Evolutionary conservation across 2,113 vertebrate species (phyloP).

Genomic region (Macquaria ambigua): DNA sequence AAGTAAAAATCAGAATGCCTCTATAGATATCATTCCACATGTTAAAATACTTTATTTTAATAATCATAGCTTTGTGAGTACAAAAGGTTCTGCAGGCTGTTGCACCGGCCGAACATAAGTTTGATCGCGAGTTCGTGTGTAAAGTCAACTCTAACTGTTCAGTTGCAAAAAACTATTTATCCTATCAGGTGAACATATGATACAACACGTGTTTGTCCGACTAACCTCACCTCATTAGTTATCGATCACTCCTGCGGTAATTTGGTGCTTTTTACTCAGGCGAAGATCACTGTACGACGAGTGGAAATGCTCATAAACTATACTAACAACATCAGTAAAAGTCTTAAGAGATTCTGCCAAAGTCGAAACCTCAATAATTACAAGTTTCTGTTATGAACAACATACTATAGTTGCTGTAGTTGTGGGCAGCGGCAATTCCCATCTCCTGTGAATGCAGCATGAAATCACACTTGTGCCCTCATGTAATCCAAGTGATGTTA

Average conservation of each 20-base stretch:
- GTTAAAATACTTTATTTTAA: background rate
- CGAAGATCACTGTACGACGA: too few relatives aligned
- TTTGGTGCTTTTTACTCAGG: too few relatives aligned
- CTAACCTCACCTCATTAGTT: background rate
- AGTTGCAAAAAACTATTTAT: background rate
- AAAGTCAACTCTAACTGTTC: background rate
- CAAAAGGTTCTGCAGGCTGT: slow-evolving; percentile 34
- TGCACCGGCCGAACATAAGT: slow-evolving; percentile 38
- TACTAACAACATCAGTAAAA: too few relatives aligned
- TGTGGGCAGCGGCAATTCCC: too few relatives aligned
- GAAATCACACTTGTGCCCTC: background rate
- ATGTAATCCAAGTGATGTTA: background rate
- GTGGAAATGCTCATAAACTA: too few relatives aligned
- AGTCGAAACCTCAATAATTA: background rate
- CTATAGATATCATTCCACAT: slow-evolving; percentile 46
- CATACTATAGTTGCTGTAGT: background rate
- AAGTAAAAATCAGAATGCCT: slow-evolving; percentile 10
- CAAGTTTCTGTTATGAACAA: background rate
- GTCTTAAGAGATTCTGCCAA: too few relatives aligned
- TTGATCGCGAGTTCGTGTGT: background rate
- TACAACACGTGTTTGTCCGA: background rate
- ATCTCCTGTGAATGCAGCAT: background rate
- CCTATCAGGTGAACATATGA: background rate
- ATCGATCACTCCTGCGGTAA: background rate
- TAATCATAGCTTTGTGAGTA: background rate